phyloP scores from a whole-genome alignment of 1,140 invertebrate species.

The Orussus abietinus region DNA sequence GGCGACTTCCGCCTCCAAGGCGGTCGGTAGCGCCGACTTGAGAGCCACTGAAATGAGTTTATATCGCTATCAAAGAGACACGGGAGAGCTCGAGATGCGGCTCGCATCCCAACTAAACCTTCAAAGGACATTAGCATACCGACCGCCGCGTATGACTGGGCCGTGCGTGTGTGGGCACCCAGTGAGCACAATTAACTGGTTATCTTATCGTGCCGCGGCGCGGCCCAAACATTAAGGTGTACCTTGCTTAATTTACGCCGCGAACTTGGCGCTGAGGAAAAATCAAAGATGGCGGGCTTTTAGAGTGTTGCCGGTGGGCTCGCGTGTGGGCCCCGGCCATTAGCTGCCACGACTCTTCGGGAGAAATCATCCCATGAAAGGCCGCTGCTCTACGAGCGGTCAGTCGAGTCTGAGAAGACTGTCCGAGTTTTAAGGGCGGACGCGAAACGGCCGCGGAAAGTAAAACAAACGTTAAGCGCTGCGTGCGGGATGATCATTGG shows the following conservation, averaged over 20 bases:
- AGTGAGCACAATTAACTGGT: constrained; percentile 56
- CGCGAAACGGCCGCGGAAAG: too few species aligned
- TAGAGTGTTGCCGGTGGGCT: too few species aligned
- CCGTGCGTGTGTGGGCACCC: constrained; percentile 48
- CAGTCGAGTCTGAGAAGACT: too few species aligned
- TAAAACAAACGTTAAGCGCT: too few species aligned
- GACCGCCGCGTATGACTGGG: constrained; percentile 40
- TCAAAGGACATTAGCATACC: constrained; percentile 52
- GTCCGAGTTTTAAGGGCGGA: too few species aligned
- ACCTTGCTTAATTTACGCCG: constrained; percentile 53
- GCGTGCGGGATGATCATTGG: too few species aligned
- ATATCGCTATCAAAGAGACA: constrained; percentile 51
- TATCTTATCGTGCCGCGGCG: constrained; percentile 50
- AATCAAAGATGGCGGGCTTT: not conserved
- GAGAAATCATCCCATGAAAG: too few species aligned
- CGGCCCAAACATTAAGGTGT: constrained; percentile 52
- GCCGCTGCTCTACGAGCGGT: too few species aligned
- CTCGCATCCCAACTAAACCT: constrained; percentile 43
- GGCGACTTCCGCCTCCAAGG: not conserved
- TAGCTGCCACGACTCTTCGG: too few species aligned
- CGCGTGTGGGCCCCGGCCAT: too few species aligned
- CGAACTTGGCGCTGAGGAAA: constrained; percentile 16
- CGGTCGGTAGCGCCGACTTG: constrained; percentile 17
- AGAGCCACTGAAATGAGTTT: constrained; percentile 50
- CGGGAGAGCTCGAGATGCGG: constrained; percentile 41